Conservation (phyloP, 2,888 invertebrate genomes). For the Cacoxenus indagator region DNA sequence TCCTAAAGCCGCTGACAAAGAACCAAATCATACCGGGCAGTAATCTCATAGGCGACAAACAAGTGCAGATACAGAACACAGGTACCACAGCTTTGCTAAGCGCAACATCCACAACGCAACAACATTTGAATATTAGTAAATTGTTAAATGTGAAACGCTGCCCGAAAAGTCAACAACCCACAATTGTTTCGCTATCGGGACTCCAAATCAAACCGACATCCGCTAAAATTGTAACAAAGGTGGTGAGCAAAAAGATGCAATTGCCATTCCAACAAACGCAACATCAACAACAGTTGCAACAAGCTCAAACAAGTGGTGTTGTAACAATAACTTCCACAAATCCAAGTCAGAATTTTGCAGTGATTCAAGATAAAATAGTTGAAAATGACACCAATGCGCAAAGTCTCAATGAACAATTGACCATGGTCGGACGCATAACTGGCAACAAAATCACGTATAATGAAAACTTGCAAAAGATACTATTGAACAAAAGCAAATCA, state of each 20-base stretch:
- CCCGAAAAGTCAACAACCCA: slow-evolving; percentile 65
- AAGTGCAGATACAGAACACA: slow-evolving; percentile 28
- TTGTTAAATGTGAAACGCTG: slow-evolving; percentile 59
- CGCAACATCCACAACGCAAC: slow-evolving; percentile 30
- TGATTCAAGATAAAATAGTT: slow-evolving; percentile 38
- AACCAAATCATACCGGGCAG: slow-evolving; percentile 53
- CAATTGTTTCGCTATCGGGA: slow-evolving; percentile 67
- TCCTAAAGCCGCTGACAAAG: slow-evolving; percentile 65
- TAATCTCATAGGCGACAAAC: slow-evolving; percentile 34
- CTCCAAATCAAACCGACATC: slow-evolving; percentile 67
- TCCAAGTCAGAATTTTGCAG: slow-evolving; percentile 49
- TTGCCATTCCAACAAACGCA: slow-evolving; percentile 58
- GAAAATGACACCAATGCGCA: slow-evolving; percentile 27
- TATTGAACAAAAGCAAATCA: slow-evolving; percentile 48
- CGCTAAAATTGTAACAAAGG: slow-evolving; percentile 71
- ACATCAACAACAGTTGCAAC: slow-evolving; percentile 56
- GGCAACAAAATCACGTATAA: slow-evolving; percentile 42
- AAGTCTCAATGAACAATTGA: slow-evolving; percentile 16
- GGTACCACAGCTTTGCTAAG: slow-evolving; percentile 31
- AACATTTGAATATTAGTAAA: slow-evolving; percentile 62
- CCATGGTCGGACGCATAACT: not conserved
- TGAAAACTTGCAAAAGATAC: slow-evolving; percentile 54
- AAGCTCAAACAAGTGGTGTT: slow-evolving; percentile 50
- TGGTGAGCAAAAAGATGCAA: slow-evolving; percentile 65
- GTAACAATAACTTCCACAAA: slow-evolving; percentile 61